Conservation (phyloP, 2,888 invertebrate species). For the Heteropelma amictum region DNA sequence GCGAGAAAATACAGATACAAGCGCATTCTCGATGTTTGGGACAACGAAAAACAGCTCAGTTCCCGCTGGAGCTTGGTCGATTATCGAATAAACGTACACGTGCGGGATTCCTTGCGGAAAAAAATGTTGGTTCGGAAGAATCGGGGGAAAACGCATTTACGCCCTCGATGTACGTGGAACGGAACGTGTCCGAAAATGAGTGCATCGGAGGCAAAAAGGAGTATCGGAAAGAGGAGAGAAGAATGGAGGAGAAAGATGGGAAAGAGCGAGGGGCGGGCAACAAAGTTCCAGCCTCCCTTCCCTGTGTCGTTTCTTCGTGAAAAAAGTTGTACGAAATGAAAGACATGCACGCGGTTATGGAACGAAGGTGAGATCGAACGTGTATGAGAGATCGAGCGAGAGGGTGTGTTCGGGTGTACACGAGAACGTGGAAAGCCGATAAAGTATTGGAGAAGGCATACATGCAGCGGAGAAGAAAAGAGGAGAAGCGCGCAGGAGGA, state of each 20-base stretch:
- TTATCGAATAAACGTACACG: neutral
- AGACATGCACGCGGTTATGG: constrained; percentile 24
- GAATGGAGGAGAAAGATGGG: constrained; percentile 5
- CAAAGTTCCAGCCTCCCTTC: constrained; percentile 11
- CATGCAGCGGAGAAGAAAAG: constrained; percentile 25
- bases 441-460: constrained; percentile 18
- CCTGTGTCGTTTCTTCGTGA: neutral
- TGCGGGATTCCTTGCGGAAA: neutral
- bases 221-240: no score
- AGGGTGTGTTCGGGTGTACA: neutral
- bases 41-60: neutral
- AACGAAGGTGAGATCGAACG: neutral
- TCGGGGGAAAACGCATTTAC: neutral
- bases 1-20: no score
- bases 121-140: neutral
- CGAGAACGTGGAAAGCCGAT: constrained; percentile 15
- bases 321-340: constrained; percentile 38
- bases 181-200: neutral
- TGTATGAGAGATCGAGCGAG: neutral
- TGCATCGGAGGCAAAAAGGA: neutral
- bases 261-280: constrained; percentile 39
- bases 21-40: no score
- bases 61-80: neutral
- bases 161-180: neutral
- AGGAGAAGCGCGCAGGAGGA: constrained; percentile 27